Evolutionary conservation across 2,113 vertebrate genomes (phyloP).

Genomic region (Calidris pygmaea): DNA sequence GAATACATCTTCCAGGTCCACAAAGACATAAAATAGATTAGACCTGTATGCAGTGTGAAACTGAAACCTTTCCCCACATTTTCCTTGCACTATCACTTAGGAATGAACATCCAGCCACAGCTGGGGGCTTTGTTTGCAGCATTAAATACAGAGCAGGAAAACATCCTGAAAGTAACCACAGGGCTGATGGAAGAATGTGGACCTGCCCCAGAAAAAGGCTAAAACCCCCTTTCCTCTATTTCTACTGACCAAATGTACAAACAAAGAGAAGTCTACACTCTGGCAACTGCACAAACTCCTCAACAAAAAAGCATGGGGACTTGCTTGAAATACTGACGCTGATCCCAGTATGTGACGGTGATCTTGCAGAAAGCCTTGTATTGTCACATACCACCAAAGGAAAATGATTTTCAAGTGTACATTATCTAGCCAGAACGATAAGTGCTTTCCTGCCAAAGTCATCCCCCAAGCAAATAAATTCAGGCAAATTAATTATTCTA

Average conservation of each 20-base stretch:
- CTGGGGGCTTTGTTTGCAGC: background rate
- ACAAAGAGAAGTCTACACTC: background rate
- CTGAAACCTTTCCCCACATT: background rate
- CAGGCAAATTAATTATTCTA: background rate
- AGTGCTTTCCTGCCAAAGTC: background rate
- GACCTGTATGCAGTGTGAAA: background rate
- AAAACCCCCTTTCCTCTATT: fast-evolving
- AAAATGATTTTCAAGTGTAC: background rate
- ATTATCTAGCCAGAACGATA: background rate
- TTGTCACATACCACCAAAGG: background rate
- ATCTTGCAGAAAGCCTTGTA: background rate
- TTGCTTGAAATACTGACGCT: background rate
- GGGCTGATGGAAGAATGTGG: background rate
- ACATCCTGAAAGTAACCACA: background rate
- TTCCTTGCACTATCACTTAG: background rate
- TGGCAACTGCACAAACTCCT: background rate
- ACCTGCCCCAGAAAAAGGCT: background rate
- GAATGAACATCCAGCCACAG: background rate
- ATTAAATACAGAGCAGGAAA: background rate
- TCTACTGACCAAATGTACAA: background rate
- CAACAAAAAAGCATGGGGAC: fast-evolving
- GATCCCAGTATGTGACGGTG: background rate
- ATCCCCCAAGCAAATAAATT: background rate
- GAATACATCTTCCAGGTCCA: background rate
- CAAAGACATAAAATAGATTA: background rate